phyloP scores from a whole-genome alignment of 53 echinoderm and acorn worm genomes.

The Astropecten irregularis region DNA sequence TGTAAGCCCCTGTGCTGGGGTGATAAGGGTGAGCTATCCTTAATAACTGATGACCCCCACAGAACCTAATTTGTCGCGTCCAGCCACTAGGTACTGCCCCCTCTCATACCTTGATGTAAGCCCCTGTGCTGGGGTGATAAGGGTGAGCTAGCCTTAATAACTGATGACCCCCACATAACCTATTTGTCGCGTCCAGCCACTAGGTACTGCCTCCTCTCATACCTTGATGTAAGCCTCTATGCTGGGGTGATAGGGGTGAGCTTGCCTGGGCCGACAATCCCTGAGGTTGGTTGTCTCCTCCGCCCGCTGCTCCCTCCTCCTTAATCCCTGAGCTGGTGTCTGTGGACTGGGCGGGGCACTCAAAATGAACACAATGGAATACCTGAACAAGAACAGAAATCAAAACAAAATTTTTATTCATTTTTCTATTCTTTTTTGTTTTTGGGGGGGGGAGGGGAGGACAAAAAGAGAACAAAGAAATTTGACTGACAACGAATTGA shows the following conservation, averaged over 20 bases:
- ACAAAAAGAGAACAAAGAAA: no score
- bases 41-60: neutral
- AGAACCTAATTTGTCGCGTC: neutral
- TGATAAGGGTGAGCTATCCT: neutral
- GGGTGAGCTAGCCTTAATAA: neutral
- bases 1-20: neutral
- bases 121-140: neutral
- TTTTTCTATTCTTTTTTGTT: neutral
- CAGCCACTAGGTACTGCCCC: neutral
- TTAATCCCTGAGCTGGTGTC: constrained; percentile 18
- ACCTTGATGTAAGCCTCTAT: constrained; percentile 22
- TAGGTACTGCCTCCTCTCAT: neutral
- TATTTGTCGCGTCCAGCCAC: neutral
- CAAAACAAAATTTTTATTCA: neutral
- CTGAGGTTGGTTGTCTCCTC: constrained; percentile 26
- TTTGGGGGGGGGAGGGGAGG: neutral
- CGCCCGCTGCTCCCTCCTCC: neutral
- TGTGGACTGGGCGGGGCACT: constrained; percentile 88
- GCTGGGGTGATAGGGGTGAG: neutral
- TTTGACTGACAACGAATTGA: no score
- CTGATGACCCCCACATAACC: neutral
- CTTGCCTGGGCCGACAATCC: constrained; percentile 13
- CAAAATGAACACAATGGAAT: constrained; percentile 99
- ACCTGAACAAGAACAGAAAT: constrained; percentile 63
- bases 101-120: neutral